Evolutionary conservation across 2,797 vertebrate species (phyloP).

Genomic region (Anableps anableps): DNA sequence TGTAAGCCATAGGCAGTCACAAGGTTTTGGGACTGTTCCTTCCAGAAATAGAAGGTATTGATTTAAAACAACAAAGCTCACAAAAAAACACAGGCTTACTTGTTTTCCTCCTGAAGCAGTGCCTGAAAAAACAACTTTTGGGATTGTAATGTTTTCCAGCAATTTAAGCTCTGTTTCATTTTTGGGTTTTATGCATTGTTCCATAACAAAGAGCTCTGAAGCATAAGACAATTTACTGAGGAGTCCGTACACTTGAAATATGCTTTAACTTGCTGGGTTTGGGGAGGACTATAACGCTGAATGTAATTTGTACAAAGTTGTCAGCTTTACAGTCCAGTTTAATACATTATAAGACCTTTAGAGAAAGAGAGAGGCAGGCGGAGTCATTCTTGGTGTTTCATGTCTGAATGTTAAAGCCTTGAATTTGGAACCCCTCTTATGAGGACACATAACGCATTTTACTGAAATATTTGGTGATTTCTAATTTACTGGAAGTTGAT

Average conservation of each 20-base stretch:
- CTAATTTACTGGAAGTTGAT: not conserved
- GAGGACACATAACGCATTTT: not conserved
- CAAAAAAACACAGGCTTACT: slow-evolving; percentile 9
- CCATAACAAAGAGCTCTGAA: not conserved
- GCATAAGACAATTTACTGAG: not conserved
- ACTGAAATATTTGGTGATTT: not conserved
- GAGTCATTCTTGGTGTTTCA: not conserved
- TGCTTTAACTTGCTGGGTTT: too few relatives aligned
- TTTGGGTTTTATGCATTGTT: not conserved
- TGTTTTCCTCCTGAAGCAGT: slow-evolving; percentile 10
- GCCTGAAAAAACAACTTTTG: slow-evolving; percentile 21
- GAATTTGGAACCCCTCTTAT: not conserved
- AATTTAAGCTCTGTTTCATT: not conserved
- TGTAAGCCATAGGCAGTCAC: slow-evolving; percentile 12
- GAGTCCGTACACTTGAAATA: not conserved
- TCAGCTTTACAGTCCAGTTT: not conserved
- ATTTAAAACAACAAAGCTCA: slow-evolving; percentile 11
- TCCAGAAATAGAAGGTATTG: slow-evolving; percentile 32
- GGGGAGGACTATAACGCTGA: not conserved
- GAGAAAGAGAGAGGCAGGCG: not conserved
- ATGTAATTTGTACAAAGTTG: not conserved
- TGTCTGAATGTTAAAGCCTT: not conserved
- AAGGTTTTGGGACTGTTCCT: slow-evolving; percentile 8
- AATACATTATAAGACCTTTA: not conserved
- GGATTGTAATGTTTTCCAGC: slow-evolving; percentile 8